Conservation (phyloP, 2,797 vertebrate species). For the Pantherophis alleghaniensis region DNA sequence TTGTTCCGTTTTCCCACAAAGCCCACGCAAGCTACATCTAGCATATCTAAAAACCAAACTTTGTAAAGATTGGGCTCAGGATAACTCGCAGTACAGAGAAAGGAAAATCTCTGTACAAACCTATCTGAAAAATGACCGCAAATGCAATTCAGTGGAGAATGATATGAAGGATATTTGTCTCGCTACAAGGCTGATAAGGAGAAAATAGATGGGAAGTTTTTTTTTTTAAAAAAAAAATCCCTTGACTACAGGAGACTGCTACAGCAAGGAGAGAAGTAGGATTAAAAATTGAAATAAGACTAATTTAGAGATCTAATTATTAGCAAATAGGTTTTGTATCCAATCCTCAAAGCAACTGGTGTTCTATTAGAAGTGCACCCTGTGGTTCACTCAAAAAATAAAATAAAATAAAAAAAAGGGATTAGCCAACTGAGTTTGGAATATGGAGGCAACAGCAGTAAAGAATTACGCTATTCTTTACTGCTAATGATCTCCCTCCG, state of each 20-base stretch:
- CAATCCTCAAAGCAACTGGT: constrained; percentile 43
- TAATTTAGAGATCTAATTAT: constrained; percentile 63
- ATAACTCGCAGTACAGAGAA: accelerated
- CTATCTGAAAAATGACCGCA: not conserved
- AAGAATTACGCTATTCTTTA: constrained; percentile 31
- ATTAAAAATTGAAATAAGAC: constrained; percentile 57
- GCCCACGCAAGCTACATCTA: not conserved
- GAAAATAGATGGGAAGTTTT: constrained; percentile 46
- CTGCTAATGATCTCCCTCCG: not conserved
- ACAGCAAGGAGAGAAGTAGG: constrained; percentile 36
- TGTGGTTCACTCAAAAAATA: constrained; percentile 38
- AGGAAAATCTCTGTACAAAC: not conserved
- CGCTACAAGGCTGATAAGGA: constrained; percentile 33
- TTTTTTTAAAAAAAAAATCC: not conserved
- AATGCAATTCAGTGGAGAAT: not conserved
- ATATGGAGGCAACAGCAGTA: constrained; percentile 18
- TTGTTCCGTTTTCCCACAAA: not conserved
- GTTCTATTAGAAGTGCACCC: constrained; percentile 46
- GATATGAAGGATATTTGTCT: constrained; percentile 3
- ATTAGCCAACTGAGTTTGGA: constrained; percentile 38
- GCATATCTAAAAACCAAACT: not conserved
- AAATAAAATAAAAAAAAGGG: constrained; percentile 6
- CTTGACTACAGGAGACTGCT: constrained; percentile 24
- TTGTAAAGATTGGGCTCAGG: not conserved
- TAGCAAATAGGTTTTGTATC: constrained; percentile 46